Evolutionary conservation across 2,797 vertebrate genomes (phyloP), one percentile per base, ranked within the genome.

Genomic region (Pyrrhura leucotis): DNA sequence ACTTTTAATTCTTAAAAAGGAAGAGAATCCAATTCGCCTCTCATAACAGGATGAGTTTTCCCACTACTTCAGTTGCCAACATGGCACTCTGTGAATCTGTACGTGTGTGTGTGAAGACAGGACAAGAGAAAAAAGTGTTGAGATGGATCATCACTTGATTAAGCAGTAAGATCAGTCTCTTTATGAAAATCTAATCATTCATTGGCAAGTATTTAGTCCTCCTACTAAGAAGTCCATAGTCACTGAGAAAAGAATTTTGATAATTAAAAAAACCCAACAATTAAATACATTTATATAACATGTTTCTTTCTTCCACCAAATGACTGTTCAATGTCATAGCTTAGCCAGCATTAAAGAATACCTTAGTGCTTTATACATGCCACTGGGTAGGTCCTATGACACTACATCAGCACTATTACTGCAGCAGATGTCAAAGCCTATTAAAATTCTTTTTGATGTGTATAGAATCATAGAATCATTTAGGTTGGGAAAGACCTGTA

Each of bases 371-470:
- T 90, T 90, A 90, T 73, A 93, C 68, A 93, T 50, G 31, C 47
- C 80, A 75, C 72, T 86, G 61, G 16, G 18, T 76, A 95, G 89
- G 73, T 59, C 82, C 89, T 90, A 79, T 89, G 89, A 96, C 50
- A 79, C 89, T 91, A 73, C 81, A 97, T 98, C 96, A 97, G 90
- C 58, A 80, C 68, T 86, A 96, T 96, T 97, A 97, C 94, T 91
- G 87, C 76, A 95, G 90, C 96, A 80, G 95, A 96, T 97, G 97
- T 98, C 98, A 97, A 98, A 68, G 77, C 93, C 98, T 97, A 98
- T 97, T 98, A 96, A 96, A 97, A 98, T 98, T 98, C 94, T 92
- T 97, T 98, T 98, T 98, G 98, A 98, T 98, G 93, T 93, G 93
- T 83, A 37, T 9, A 19, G 19, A 74, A 33, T 63, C 2, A 45